phyloP scores from a whole-genome alignment of 2,797 vertebrate species.

The Cynopterus sphinx region DNA sequence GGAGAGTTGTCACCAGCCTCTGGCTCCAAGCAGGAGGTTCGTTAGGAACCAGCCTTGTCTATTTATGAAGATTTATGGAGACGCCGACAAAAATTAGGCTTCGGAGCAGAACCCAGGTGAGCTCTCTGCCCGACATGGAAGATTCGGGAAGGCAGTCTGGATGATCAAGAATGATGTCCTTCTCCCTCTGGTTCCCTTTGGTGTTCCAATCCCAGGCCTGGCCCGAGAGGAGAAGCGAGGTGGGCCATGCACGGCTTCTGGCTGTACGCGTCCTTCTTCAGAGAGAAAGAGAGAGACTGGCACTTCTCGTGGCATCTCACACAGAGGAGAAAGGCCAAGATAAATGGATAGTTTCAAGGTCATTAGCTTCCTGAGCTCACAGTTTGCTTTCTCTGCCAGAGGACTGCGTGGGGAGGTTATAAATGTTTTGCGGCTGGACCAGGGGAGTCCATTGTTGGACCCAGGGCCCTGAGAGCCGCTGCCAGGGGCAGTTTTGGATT shows the following conservation, averaged over 20 bases:
- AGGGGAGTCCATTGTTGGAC: constrained; percentile 79
- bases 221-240: constrained; percentile 36
- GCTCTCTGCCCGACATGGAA: constrained; percentile 18
- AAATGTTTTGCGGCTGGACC: constrained; percentile 84
- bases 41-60: constrained; percentile 73
- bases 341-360: constrained; percentile 87
- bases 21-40: constrained; percentile 58
- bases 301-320: constrained; percentile 82
- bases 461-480: constrained; percentile 78
- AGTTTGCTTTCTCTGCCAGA: constrained; percentile 82
- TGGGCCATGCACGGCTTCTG: constrained; percentile 55
- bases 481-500: constrained; percentile 82
- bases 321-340: constrained; percentile 82
- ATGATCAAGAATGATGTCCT: constrained; percentile 66
- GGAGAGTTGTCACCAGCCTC: constrained; percentile 67
- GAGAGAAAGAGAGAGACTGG: constrained; percentile 75
- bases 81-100: constrained; percentile 65
- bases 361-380: constrained; percentile 83
- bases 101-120: constrained; percentile 70
- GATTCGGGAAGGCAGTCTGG: constrained; percentile 16
- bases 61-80: constrained; percentile 79
- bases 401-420: constrained; percentile 81
- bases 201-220: constrained; percentile 44
- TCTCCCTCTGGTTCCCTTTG: constrained; percentile 28
- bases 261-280: constrained; percentile 70